phyloP scores from a whole-genome alignment of 2,888 invertebrate genomes.

The Polymixis lichenea region DNA sequence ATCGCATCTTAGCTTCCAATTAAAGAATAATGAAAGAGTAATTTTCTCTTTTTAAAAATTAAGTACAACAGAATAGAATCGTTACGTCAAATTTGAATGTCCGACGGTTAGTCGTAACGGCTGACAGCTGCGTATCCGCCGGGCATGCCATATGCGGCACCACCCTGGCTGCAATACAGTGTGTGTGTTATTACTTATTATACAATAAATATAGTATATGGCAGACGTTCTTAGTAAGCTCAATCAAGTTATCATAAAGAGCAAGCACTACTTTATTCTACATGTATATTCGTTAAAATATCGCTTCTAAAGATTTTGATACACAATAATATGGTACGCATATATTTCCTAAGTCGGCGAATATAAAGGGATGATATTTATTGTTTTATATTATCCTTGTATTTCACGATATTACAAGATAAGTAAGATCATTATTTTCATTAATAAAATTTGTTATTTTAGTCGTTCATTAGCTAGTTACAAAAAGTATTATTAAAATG shows the following conservation, averaged over 20 bases:
- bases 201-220: slow-evolving; percentile 18
- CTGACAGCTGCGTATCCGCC: slow-evolving; percentile 75
- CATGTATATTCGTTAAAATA: slow-evolving; percentile 3
- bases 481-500: not conserved
- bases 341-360: not conserved
- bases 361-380: not conserved
- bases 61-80: slow-evolving; percentile 30
- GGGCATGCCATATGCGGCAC: slow-evolving; percentile 72
- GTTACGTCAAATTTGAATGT: slow-evolving; percentile 73
- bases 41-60: not conserved
- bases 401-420: not conserved
- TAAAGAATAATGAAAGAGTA: not conserved
- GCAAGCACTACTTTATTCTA: not conserved
- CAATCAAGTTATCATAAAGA: slow-evolving; percentile 3
- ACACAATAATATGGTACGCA: not conserved
- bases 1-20: not conserved
- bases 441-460: not conserved
- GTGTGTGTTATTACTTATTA: slow-evolving; percentile 33
- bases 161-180: slow-evolving; percentile 37
- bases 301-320: not conserved
- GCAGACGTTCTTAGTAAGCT: slow-evolving; percentile 24
- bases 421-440: not conserved
- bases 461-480: not conserved
- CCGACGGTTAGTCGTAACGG: slow-evolving; percentile 74
- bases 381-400: not conserved